Evolutionary conservation across 2,797 vertebrate genomes (phyloP).

Genomic region (Leptatherina wallacei): DNA sequence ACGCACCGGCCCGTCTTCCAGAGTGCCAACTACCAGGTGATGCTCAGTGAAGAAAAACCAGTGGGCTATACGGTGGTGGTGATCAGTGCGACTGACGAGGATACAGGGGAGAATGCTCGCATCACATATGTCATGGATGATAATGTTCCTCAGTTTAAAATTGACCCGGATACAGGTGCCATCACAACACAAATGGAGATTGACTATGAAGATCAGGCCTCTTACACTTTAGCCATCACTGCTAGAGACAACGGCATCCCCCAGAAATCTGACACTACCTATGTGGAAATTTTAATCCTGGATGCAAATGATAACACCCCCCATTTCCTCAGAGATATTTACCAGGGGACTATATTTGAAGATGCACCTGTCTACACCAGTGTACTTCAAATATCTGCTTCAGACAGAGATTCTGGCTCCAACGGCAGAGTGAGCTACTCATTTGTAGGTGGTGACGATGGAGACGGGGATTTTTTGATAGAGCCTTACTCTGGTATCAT

Average conservation of each 20-base stretch:
- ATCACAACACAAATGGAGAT: constrained; percentile 93
- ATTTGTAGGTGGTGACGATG: constrained; percentile 93
- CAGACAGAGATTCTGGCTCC: constrained; percentile 90
- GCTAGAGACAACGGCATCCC: constrained; percentile 96
- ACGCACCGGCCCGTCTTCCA: constrained; percentile 97
- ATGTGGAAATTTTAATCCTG: constrained; percentile 92
- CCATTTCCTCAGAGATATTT: constrained; percentile 89
- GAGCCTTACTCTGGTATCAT: constrained; percentile 95
- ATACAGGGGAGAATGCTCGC: constrained; percentile 95
- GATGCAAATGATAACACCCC: constrained; percentile 95
- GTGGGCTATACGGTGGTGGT: constrained; percentile 90
- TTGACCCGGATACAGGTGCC: constrained; percentile 90
- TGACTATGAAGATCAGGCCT: constrained; percentile 95
- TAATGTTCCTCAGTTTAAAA: constrained; percentile 94
- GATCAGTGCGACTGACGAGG: constrained; percentile 94
- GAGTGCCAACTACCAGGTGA: constrained; percentile 92
- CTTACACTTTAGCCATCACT: constrained; percentile 93
- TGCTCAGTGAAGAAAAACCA: constrained; percentile 89
- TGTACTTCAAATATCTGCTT: constrained; percentile 94
- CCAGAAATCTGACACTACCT: constrained; percentile 95
- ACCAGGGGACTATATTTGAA: constrained; percentile 91
- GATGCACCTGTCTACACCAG: constrained; percentile 91
- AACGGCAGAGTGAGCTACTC: constrained; percentile 93
- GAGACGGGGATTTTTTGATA: constrained; percentile 94
- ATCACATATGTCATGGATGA: constrained; percentile 96